These are phyloP conservation scores for Sciurus niger DNA, from an alignment of 2,113 vertebrate genomes.

Conservation along the genomic window DNA sequence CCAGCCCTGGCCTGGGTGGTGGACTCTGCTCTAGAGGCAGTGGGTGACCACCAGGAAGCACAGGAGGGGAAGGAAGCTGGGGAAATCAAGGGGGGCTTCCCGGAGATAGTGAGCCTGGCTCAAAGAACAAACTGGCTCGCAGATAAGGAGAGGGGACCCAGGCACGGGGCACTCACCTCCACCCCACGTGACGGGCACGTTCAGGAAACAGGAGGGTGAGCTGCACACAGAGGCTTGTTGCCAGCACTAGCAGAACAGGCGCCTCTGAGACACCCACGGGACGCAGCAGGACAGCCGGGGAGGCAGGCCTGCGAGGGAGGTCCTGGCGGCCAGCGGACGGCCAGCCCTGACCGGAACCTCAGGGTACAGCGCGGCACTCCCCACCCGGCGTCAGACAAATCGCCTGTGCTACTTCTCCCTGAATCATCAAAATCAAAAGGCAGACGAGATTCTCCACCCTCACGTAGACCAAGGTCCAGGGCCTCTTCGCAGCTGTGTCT, in stretches of 20 bases:
- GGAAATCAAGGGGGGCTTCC: not conserved
- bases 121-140: not conserved
- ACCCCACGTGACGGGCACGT: not conserved
- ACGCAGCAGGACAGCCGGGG: not conserved
- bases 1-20: rapidly evolving
- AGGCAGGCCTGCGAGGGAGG: not conserved
- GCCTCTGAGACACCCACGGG: rapidly evolving
- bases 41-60: rapidly evolving
- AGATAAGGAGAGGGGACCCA: not conserved
- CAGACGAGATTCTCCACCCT: not conserved
- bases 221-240: not conserved
- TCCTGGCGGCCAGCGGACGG: no score
- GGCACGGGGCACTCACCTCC: not conserved
- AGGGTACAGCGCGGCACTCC: no score
- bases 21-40: not conserved
- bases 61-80: rapidly evolving
- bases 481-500: not conserved
- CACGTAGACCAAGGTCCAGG: not conserved
- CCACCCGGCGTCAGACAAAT: no score
- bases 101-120: not conserved
- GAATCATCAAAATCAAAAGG: not conserved
- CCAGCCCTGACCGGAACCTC: not conserved
- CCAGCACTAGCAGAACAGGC: not conserved
- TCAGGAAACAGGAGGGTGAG: not conserved
- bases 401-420: rapidly evolving